Conservation (phyloP, 2,888 invertebrate species). For the Sesamia inferens region DNA sequence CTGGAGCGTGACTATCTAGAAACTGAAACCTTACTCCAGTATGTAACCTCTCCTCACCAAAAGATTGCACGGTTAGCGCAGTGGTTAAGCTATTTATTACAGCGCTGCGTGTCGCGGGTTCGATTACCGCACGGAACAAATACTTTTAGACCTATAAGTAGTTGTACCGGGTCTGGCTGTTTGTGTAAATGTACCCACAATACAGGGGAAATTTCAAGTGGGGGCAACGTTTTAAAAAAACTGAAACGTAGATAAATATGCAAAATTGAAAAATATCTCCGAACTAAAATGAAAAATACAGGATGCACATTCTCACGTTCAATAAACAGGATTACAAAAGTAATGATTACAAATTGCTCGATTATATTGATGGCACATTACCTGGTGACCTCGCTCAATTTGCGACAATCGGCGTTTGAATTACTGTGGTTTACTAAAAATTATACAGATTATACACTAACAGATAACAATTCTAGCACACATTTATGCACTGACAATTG, state of each 20-base stretch:
- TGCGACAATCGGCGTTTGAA: constrained; percentile 25
- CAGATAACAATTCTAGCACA: constrained; percentile 2
- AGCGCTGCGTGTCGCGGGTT: too few species aligned
- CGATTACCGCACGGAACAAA: too few species aligned
- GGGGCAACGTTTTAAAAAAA: too few species aligned
- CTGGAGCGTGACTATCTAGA: too few species aligned
- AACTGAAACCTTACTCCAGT: too few species aligned
- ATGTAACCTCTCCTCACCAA: too few species aligned
- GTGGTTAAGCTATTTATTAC: too few species aligned
- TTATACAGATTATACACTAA: constrained; percentile 16
- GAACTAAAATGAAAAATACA: constrained; percentile 30
- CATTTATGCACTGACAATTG: not conserved
- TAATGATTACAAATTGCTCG: constrained; percentile 54
- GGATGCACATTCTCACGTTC: constrained; percentile 39
- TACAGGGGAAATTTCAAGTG: too few species aligned
- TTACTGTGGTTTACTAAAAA: constrained; percentile 33
- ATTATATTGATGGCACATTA: constrained; percentile 42
- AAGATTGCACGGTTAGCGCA: too few species aligned
- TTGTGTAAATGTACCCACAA: too few species aligned
- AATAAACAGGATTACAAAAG: constrained; percentile 50
- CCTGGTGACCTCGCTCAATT: constrained; percentile 32
- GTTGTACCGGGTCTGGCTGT: too few species aligned
- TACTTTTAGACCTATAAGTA: too few species aligned
- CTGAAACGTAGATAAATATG: not conserved
- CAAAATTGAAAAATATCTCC: constrained; percentile 13